These are phyloP conservation scores for Anastrepha ludens DNA, from an alignment of 1,140 invertebrate genomes.

Conservation along the genomic window DNA sequence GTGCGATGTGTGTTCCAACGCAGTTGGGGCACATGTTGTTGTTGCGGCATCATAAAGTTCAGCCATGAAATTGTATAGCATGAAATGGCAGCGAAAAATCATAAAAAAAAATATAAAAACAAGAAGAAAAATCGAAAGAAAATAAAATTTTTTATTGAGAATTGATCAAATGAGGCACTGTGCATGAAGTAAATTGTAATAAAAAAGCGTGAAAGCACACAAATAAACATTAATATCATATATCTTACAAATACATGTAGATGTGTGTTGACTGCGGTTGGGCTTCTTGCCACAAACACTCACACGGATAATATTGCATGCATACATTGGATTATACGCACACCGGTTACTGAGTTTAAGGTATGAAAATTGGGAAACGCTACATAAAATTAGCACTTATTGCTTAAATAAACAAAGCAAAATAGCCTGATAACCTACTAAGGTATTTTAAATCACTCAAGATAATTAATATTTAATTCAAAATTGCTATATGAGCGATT, in stretches of 20 bases:
- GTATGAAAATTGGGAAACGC: too few relatives aligned
- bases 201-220: slow-evolving; percentile 40
- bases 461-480: too few relatives aligned
- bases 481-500: too few relatives aligned
- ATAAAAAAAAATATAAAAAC: neutral
- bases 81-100: slow-evolving; percentile 23
- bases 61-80: slow-evolving; percentile 30
- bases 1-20: neutral
- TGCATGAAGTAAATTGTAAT: slow-evolving; percentile 54
- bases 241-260: neutral
- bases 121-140: slow-evolving; percentile 7
- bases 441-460: too few relatives aligned
- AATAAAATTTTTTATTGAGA: slow-evolving; percentile 13
- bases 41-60: slow-evolving; percentile 11
- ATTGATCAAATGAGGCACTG: slow-evolving; percentile 10
- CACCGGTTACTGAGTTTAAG: too few relatives aligned
- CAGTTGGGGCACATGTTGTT: neutral
- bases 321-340: too few relatives aligned
- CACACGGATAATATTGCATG: too few relatives aligned
- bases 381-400: too few relatives aligned
- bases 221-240: slow-evolving; percentile 6
- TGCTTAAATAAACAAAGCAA: too few relatives aligned
- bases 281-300: too few relatives aligned
- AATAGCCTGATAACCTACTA: too few relatives aligned
- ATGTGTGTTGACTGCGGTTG: too few relatives aligned